Evolutionary conservation across 2,797 vertebrate species (phyloP).

Genomic region (Eospalax fontanierii): DNA sequence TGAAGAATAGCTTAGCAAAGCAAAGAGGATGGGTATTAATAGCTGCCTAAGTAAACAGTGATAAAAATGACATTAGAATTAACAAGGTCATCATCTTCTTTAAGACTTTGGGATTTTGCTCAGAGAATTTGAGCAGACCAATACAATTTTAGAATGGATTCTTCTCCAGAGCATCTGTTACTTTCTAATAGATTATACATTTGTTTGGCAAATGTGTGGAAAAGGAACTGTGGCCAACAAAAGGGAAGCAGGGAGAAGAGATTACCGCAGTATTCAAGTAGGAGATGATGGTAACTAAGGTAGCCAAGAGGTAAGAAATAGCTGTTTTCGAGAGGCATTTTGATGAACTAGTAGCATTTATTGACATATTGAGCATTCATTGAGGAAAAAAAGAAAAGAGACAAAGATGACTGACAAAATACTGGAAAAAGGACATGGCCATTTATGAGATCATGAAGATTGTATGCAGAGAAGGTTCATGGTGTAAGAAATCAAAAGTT

Average conservation of each 20-base stretch:
- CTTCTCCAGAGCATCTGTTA: conserved; percentile 26
- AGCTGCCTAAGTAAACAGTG: neutral
- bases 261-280: neutral
- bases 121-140: conserved; percentile 13
- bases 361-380: neutral
- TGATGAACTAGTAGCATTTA: conserved; percentile 49
- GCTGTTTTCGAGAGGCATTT: conserved; percentile 30
- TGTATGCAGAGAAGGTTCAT: neutral
- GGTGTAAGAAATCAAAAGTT: conserved; percentile 13
- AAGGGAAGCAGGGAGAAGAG: neutral
- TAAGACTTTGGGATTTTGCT: conserved; percentile 44
- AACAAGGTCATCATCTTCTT: neutral
- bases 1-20: conserved; percentile 1
- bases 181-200: conserved; percentile 13
- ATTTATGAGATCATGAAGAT: conserved; percentile 52
- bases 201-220: conserved; percentile 48
- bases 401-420: neutral
- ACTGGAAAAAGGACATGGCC: conserved; percentile 30
- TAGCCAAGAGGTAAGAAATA: conserved; percentile 8
- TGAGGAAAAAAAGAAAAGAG: conserved; percentile 33
- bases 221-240: neutral
- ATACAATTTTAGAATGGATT: conserved; percentile 25
- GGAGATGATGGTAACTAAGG: neutral
- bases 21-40: neutral
- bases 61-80: conserved; percentile 7